Evolutionary conservation across 2,113 vertebrate genomes (phyloP).

Genomic region (Malurus elegans): DNA sequence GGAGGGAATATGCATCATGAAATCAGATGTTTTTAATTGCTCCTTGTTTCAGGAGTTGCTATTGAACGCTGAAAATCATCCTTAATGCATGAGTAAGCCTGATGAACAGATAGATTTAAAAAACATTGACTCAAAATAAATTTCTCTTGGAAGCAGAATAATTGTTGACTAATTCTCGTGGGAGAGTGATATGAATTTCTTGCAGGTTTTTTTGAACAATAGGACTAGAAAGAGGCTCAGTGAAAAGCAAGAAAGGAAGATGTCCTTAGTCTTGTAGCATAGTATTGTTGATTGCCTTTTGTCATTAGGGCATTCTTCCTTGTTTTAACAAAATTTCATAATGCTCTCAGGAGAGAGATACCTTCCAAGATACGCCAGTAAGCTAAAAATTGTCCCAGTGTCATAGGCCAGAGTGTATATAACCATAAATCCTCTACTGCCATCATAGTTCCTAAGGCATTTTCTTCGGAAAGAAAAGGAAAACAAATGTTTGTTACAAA

Average conservation of each 20-base stretch:
- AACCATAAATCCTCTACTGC: not conserved
- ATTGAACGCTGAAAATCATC: slow-evolving; percentile 43
- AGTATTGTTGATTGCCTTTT: not conserved
- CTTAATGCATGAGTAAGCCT: slow-evolving; percentile 62
- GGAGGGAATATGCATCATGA: slow-evolving; percentile 28
- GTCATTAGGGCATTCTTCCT: not conserved
- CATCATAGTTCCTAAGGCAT: not conserved
- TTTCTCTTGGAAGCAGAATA: slow-evolving; percentile 43
- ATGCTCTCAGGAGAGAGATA: not conserved
- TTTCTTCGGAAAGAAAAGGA: not conserved
- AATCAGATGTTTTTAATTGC: slow-evolving; percentile 62
- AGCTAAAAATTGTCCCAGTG: not conserved
- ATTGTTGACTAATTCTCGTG: slow-evolving; percentile 55
- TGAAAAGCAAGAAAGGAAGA: not conserved
- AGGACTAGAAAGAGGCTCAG: not conserved
- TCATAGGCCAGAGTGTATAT: not conserved
- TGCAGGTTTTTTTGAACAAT: slow-evolving; percentile 28
- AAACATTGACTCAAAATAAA: slow-evolving; percentile 67
- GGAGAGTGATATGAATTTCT: slow-evolving; percentile 29
- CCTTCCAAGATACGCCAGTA: not conserved
- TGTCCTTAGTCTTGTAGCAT: not conserved
- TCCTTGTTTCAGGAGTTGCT: slow-evolving; percentile 55
- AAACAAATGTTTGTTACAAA: not conserved
- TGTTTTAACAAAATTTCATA: not conserved
- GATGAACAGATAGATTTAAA: slow-evolving; percentile 50